Percentiles rank a stretch among this genome's conserved stretches.
Conservation (phyloP, 2,113 vertebrate genomes). For the Cyanoderma ruficeps region DNA sequence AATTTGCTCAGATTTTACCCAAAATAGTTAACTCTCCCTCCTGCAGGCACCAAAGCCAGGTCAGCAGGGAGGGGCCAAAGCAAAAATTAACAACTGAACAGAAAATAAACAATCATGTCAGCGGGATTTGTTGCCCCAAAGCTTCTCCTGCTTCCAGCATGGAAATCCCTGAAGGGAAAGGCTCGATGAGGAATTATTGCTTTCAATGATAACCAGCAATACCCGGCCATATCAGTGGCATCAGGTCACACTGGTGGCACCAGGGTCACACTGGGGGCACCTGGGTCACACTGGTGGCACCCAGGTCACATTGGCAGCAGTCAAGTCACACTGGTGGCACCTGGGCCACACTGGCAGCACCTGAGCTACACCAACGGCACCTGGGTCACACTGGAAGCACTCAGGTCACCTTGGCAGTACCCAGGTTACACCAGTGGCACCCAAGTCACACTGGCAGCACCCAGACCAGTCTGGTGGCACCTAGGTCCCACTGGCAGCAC, state of each 20-base stretch:
- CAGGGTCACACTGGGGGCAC: background rate
- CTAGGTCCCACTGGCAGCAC: background rate
- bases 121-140: background rate
- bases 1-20: background rate
- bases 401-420: background rate
- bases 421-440: background rate
- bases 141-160: background rate
- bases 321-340: background rate
- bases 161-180: background rate
- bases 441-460: too few relatives aligned
- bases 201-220: background rate
- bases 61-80: background rate
- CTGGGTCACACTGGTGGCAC: background rate
- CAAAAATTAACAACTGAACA: background rate
- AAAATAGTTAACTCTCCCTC: background rate
- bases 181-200: constrained; percentile 32
- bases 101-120: background rate
- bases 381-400: background rate
- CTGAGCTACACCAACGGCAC: background rate
- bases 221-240: background rate
- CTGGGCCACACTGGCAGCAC: background rate
- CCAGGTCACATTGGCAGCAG: background rate
- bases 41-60: background rate
- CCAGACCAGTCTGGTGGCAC: background rate
- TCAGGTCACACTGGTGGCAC: background rate